Percentiles rank a stretch among this genome's conserved stretches.
Evolutionary conservation across 2,888 invertebrate genomes (phyloP).

Genomic region (Bombyx huttoni): DNA sequence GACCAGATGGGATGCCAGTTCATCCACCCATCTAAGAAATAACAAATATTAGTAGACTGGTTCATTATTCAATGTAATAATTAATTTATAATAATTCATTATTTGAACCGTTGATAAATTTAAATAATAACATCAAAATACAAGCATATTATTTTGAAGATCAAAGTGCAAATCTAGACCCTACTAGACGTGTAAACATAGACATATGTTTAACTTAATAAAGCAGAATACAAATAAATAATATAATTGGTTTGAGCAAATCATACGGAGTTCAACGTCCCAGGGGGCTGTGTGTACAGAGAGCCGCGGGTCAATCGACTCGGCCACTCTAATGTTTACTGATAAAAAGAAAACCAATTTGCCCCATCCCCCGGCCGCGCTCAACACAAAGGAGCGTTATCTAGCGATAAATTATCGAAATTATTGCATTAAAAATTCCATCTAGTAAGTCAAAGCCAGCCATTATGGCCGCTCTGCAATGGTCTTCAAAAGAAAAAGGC

Average conservation of each 20-base stretch:
- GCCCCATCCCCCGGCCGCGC: constrained; percentile 24
- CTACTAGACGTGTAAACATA: too few species aligned
- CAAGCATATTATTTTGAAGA: too few species aligned
- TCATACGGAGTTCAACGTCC: constrained; percentile 6
- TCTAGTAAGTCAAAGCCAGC: constrained; percentile 78
- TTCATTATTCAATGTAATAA: too few species aligned
- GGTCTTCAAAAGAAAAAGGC: not conserved
- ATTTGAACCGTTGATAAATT: too few species aligned
- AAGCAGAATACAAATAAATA: not conserved
- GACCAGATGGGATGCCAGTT: too few species aligned
- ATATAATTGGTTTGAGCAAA: constrained; percentile 3
- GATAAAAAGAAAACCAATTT: constrained; percentile 66
- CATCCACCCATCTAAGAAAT: too few species aligned
- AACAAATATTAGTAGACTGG: too few species aligned
- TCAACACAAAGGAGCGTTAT: constrained; percentile 63
- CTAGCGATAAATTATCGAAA: constrained; percentile 76
- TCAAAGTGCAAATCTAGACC: too few species aligned
- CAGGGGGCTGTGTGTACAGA: constrained; percentile 20
- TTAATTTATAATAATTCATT: too few species aligned
- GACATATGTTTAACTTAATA: too few species aligned
- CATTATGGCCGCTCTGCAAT: constrained; percentile 44
- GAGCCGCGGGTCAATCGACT: constrained; percentile 47
- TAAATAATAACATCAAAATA: too few species aligned
- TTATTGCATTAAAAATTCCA: constrained; percentile 83
- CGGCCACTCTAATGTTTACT: constrained; percentile 50